Evolutionary conservation across 2,797 vertebrate species (phyloP).

Genomic region (Bradypus variegatus): DNA sequence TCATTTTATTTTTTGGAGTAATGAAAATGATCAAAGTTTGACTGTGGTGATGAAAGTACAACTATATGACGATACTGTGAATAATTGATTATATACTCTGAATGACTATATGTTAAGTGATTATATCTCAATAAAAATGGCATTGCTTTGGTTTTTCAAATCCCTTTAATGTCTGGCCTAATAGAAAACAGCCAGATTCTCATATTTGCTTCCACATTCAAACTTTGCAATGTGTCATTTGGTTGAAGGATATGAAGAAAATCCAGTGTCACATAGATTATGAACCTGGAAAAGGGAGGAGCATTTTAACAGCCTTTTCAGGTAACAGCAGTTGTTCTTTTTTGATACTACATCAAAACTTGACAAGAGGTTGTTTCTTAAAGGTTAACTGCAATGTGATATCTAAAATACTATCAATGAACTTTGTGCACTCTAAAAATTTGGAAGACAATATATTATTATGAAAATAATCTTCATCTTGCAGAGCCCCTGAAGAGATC

Average conservation of each 20-base stretch:
- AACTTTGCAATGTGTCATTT: not conserved
- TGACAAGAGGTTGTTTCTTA: not conserved
- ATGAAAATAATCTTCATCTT: not conserved
- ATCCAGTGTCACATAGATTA: not conserved
- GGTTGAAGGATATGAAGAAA: not conserved
- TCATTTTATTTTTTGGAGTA: no score
- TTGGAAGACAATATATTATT: not conserved
- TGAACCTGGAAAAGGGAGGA: not conserved
- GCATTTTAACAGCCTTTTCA: not conserved
- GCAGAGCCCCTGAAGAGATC: not conserved
- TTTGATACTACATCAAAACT: slow-evolving; percentile 26
- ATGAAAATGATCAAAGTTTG: no score
- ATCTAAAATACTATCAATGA: not conserved
- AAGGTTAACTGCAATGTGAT: not conserved
- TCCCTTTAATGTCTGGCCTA: not conserved
- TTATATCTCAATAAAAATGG: not conserved
- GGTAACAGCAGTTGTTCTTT: not conserved
- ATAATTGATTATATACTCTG: no score
- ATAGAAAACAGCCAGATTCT: not conserved
- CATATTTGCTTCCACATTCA: not conserved
- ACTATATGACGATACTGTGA: no score
- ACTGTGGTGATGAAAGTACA: no score
- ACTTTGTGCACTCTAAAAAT: not conserved
- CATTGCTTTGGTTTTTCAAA: not conserved
- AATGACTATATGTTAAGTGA: no score